Conservation (phyloP, 2,797 vertebrate species). For the Varecia variegata region DNA sequence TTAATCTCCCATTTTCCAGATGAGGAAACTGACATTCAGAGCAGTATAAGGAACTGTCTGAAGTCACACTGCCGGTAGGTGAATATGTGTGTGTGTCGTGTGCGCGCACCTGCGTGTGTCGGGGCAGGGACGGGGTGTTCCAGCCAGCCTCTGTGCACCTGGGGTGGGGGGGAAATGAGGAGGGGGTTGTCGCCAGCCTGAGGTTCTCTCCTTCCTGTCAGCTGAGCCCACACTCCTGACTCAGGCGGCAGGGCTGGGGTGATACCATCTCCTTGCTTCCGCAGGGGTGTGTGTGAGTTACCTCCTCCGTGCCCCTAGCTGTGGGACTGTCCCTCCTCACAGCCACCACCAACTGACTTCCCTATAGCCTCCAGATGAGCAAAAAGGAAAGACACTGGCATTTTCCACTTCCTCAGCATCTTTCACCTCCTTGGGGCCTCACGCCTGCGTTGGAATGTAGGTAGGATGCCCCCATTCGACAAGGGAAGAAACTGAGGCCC, state of each 20-base stretch:
- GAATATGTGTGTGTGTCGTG: rapidly evolving
- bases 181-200: neutral
- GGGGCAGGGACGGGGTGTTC: neutral
- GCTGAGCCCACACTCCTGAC: neutral
- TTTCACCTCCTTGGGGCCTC: neutral
- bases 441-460: neutral
- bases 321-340: neutral
- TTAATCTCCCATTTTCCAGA: neutral
- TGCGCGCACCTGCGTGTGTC: neutral
- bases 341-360: neutral
- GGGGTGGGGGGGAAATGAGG: neutral
- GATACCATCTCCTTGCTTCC: constrained; percentile 65
- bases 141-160: neutral
- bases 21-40: neutral
- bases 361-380: neutral
- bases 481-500: neutral
- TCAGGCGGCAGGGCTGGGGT: neutral
- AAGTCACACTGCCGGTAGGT: neutral
- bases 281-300: neutral
- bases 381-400: neutral
- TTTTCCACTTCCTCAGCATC: neutral
- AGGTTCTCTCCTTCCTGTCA: constrained; percentile 57
- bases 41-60: rapidly evolving
- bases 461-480: neutral
- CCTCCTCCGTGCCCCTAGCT: neutral